Evolutionary conservation across 2,797 vertebrate species (phyloP), one percentile per base, ranked within the genome.

Genomic region (Glyptemys insculpta): DNA sequence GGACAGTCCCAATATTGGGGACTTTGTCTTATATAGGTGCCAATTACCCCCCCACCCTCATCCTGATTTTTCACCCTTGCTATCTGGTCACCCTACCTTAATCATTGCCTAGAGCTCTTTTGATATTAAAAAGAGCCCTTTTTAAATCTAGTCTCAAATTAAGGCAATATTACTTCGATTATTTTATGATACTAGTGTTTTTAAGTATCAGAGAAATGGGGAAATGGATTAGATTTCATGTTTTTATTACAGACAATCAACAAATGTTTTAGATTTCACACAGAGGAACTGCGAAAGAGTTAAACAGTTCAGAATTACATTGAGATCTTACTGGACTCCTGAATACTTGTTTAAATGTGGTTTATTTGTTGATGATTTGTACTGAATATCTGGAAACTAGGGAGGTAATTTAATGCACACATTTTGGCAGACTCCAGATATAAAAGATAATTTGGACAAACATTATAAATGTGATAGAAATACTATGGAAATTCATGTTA

Each of bases 201-300:
- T 96, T 92, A 59, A 86, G 81, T 79, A 85, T 91, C 56, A 93
- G 87, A 44, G 79, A 93, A 83, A 84, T 80, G 78, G 94, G 59
- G 56, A 94, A 96, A 95, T 83, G 47, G 94, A 92, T 54, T 72
- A 14, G 72, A 80, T 80, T 15, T 15, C 49, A 94, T 79, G 92
- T 94, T 96, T 96, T 96, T 94, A 96, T 94, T 91, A 95, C 57
- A 95, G 89, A 87, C 79, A 96, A 96, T 96, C 95, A 68, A 37
- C 18, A 94, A 97, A 92, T 85, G 79, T 91, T 96, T 95, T 34
- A 94, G 72, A 96, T 96, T 96, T 97, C 92, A 96, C 95, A 95
- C 65, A 96, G 89, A 95, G 83, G n/a, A 94, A 90, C 96, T 96
- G 92, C 92, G 84, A 94, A 96, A 89, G 87, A 94, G 72, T 96